These are phyloP conservation scores for Mayetiola destructor DNA, from an alignment of 2,888 invertebrate species.

Conservation along the genomic window DNA sequence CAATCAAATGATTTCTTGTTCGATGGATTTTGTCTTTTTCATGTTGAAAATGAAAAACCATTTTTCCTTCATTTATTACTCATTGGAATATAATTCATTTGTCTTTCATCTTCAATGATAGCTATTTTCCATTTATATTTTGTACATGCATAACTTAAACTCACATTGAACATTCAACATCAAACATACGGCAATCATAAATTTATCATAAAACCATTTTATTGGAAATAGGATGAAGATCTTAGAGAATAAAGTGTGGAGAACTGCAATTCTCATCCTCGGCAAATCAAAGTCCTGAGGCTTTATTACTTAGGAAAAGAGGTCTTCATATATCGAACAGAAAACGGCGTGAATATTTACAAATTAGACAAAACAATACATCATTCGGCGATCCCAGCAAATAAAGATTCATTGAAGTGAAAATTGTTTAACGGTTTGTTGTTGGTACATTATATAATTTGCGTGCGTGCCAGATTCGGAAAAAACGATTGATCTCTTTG, in stretches of 20 bases:
- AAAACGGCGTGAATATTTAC: slow-evolving; percentile 6
- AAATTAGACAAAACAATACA: slow-evolving; percentile 5
- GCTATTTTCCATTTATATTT: neutral
- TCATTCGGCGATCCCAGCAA: too few species aligned
- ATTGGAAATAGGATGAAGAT: too few species aligned
- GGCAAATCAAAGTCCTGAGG: neutral
- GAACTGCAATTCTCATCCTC: neutral
- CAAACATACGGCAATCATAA: slow-evolving; percentile 1
- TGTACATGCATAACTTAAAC: neutral
- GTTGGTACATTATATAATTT: neutral
- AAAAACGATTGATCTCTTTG: neutral
- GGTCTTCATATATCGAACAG: neutral
- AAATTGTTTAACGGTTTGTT: slow-evolving; percentile 2
- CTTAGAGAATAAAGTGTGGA: neutral
- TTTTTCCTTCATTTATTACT: slow-evolving; percentile 1
- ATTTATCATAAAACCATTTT: slow-evolving; percentile 9
- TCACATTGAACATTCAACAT: neutral
- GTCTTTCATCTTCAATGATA: neutral
- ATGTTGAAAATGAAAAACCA: too few species aligned
- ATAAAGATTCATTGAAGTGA: too few species aligned
- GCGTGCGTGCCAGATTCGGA: slow-evolving; percentile 7
- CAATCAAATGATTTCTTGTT: neutral
- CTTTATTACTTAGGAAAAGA: slow-evolving; percentile 2
- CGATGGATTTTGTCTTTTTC: neutral
- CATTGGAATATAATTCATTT: neutral